A percentile compares a stretch with the other conserved stretches of the same genome.
Conservation (phyloP, 2,888 invertebrate genomes). For the Ormia ochracea region DNA sequence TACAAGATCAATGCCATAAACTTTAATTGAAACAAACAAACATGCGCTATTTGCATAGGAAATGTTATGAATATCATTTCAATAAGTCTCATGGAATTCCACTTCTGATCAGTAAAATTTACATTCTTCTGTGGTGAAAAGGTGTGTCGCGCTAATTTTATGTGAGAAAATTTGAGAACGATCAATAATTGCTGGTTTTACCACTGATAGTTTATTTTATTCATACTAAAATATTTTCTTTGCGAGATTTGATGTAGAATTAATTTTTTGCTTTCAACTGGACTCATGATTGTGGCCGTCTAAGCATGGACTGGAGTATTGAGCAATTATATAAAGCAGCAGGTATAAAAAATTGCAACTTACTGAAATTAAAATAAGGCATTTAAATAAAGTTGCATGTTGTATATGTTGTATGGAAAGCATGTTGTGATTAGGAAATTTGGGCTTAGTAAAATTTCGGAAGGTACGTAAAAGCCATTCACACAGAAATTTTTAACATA, state of each 20-base stretch:
- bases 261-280: neutral
- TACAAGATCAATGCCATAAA: slow-evolving; percentile 60
- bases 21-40: slow-evolving; percentile 8
- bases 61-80: slow-evolving; percentile 12
- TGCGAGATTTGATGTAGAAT: neutral
- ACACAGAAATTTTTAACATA: too few species aligned
- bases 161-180: slow-evolving; percentile 40
- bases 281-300: neutral
- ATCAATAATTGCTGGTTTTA: slow-evolving; percentile 4
- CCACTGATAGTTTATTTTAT: slow-evolving; percentile 1
- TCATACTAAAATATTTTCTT: neutral
- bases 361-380: too few species aligned
- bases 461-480: too few species aligned
- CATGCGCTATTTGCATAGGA: slow-evolving; percentile 31
- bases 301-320: neutral
- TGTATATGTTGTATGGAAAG: too few species aligned
- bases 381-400: too few species aligned
- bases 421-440: too few species aligned
- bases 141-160: slow-evolving; percentile 35
- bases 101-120: slow-evolving; percentile 32
- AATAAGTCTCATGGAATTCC: neutral
- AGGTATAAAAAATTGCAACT: neutral
- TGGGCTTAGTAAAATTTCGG: too few species aligned
- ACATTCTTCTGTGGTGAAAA: slow-evolving; percentile 23
- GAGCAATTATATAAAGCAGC: neutral